Conservation (phyloP, 2,113 vertebrate genomes). For the Corythornis cristatus region DNA sequence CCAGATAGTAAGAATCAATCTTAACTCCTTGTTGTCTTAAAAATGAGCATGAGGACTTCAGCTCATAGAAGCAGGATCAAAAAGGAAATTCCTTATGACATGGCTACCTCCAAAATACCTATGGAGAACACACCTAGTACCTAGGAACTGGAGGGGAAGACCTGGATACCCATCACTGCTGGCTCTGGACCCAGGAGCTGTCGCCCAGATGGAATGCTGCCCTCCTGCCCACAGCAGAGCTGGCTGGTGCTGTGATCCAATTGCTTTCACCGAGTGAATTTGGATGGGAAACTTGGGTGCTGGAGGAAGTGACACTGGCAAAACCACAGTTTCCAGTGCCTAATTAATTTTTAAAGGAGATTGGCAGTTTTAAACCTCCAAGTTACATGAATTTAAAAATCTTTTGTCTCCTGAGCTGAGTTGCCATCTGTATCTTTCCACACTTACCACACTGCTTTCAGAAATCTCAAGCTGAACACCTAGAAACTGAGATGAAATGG, state of each 20-base stretch:
- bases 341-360: constrained; percentile 1
- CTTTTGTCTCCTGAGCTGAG: background rate
- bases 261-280: background rate
- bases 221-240: background rate
- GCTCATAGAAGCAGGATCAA: background rate
- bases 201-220: background rate
- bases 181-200: background rate
- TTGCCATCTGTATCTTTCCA: background rate
- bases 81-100: background rate
- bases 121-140: background rate
- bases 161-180: background rate
- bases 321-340: background rate
- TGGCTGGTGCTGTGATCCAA: background rate
- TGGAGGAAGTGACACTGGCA: background rate
- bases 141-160: background rate
- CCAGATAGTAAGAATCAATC: background rate
- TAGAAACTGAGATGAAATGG: background rate
- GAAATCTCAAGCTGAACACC: background rate
- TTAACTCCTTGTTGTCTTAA: constrained; percentile 31
- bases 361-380: background rate
- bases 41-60: background rate
- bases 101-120: background rate
- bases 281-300: background rate
- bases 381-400: background rate
- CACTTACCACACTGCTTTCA: background rate